These are phyloP conservation scores for Phytoseiulus persimilis DNA, from an alignment of 2,888 invertebrate species.

Conservation along the genomic window DNA sequence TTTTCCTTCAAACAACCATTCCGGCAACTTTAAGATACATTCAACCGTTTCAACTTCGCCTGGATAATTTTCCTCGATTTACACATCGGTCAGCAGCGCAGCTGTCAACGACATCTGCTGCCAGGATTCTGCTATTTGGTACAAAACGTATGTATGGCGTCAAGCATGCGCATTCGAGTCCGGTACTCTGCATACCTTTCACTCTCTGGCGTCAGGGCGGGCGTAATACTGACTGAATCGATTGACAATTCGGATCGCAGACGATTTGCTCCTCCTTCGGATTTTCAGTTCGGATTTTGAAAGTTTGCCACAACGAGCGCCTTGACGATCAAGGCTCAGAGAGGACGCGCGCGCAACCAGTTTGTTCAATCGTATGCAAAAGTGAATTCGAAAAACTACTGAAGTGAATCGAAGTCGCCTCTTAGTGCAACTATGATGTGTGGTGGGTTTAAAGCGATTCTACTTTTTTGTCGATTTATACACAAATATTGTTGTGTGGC, in stretches of 20 bases:
- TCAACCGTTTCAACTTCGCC: background rate
- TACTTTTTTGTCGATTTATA: background rate
- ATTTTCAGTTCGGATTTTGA: background rate
- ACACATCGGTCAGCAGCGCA: background rate
- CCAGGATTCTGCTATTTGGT: background rate
- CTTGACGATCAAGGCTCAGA: background rate
- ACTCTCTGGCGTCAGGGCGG: background rate
- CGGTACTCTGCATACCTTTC: background rate
- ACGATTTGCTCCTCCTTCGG: too few relatives aligned
- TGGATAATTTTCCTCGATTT: background rate
- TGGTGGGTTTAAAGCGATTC: background rate
- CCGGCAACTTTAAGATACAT: background rate
- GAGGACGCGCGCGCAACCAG: background rate
- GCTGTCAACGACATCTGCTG: background rate
- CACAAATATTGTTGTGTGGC: slow-evolving; percentile 5
- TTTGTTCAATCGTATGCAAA: background rate
- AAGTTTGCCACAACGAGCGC: background rate
- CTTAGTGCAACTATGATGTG: background rate
- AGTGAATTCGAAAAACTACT: background rate
- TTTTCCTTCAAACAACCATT: background rate
- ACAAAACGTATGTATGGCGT: background rate
- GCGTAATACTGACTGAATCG: background rate
- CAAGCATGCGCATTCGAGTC: background rate
- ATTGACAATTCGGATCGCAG: background rate
- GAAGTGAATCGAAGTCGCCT: background rate